Base-by-base conservation (phyloP, 1,140 invertebrate genomes). In the Charaxes varanes region DNA sequence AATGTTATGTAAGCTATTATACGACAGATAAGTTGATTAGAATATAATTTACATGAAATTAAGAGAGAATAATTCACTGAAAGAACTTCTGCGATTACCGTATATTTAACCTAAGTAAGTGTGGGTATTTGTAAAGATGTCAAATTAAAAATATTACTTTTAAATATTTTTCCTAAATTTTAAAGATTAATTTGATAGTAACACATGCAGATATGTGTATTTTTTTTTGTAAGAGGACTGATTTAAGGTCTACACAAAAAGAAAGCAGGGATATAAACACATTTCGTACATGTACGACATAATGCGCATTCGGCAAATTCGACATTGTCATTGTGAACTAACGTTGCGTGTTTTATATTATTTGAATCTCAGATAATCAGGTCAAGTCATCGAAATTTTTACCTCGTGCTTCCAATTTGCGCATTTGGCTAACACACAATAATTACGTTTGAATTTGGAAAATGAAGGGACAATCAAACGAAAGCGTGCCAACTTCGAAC, bases 401-500 rank as follows among this genome's bases (percentile, higher is more conserved):
- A 14, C 8, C 30, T n/a, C 23, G 22, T 36, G 24, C 11, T 12
- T 18, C 8, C 10, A 14, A 16, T 16, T 2, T 53, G 44, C 50
- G 44, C 50, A 53, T 40, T 48, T 47, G 50, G 44, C 50, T 21
- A 26, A 23, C 16, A 21, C 12, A 6, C 8, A 17, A 41, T 23
- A 41, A 28, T 27, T 38, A 33, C 22, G 27, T n/a, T 12, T 14
- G 33, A 36, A 36, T 38, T 46, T 46, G 34, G 22, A 28, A 33
- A 46, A 45, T 43, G 18, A 28, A 30, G 19, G 31, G 32, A 45
- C 24, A 33, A 45, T 45, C 18, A 15, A 21, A 6, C 31, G 31
- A 36, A 15, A 28, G 19, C n/a, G 8, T 46, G 43, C 49, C 43
- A 52, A 52, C 19, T 41, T n/a, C 23, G 34, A 41, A 32, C 27